Evolutionary conservation across 2,797 vertebrate genomes (phyloP), one percentile per base, ranked within the genome.

Genomic region (Poeciliopsis paucimaculata): DNA sequence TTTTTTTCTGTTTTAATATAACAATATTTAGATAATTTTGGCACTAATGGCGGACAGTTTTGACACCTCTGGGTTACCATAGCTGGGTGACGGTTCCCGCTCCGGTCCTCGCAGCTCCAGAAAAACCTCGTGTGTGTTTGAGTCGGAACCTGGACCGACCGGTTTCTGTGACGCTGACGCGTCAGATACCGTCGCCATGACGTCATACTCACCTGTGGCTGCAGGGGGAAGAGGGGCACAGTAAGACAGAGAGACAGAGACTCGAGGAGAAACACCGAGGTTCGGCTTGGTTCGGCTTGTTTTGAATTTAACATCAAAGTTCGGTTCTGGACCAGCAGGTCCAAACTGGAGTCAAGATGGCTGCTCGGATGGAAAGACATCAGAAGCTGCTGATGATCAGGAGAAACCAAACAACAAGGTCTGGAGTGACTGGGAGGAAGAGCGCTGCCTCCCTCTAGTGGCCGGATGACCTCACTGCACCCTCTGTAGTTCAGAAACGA

Each of bases 81-180:
- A 55, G 23, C 20, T 23, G 55, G 55, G 11, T 28, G 55, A 26
- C 12, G 28, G 47, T 49, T 49, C n/a, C 3, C 11, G 26, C 12
- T 60, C 55, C 2, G 57, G 57, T 60, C 57, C 28, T 31, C 12
- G n/a, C 57, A 60, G 57, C 57, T 60, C 4, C 57, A 18, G 28
- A 34, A 34, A 31, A 62, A 34, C 31, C 31, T 13, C 28, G 60
- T 1, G 28, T 34, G 15, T 34, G 31, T 62, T 62, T 62, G 28
- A 6, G 57, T 62, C 28, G 2, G 70, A 1, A 86, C 86, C 86
- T 79, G 78, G 84, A 87, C 75, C 11, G 74, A 88, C 88, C 87
- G 79, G 91, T 90, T 85, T 87, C 2, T 6, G 84, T 83, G 88
- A 91, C 88, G 89, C 82, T 88, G 86, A 87, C 84, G 68, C 55